These are phyloP conservation scores for Cyanistes caeruleus DNA, from an alignment of 2,113 vertebrate species.

Conservation along the genomic window DNA sequence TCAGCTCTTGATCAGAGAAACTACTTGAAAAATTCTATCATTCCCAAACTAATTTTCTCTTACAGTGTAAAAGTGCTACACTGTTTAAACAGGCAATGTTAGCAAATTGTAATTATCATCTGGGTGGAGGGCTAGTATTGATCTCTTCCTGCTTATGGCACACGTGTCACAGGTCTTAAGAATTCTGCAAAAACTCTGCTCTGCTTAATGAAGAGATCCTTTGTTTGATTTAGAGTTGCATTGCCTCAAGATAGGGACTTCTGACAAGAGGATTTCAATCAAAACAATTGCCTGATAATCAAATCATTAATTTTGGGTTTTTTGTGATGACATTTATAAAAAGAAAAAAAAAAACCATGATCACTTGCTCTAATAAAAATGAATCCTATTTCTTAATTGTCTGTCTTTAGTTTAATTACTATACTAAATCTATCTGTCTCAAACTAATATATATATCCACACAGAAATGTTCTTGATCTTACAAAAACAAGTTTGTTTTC, in stretches of 20 bases:
- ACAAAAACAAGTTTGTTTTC: background rate
- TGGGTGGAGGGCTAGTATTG: fast-evolving
- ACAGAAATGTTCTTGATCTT: background rate
- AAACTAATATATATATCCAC: background rate
- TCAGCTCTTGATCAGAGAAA: background rate
- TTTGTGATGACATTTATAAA: constrained; percentile 29
- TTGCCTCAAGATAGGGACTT: background rate
- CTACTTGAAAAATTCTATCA: background rate
- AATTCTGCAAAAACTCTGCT: background rate
- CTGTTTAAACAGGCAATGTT: background rate
- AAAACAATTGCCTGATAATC: constrained; percentile 41
- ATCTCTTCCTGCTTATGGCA: background rate
- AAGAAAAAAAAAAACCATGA: constrained; percentile 1
- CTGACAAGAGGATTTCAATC: constrained; percentile 12
- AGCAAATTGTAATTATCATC: background rate
- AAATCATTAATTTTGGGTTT: constrained; percentile 42
- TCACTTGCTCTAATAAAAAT: constrained; percentile 53
- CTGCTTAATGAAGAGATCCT: background rate
- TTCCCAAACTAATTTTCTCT: background rate
- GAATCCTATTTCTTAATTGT: constrained; percentile 26
- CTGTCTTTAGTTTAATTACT: background rate
- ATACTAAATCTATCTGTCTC: background rate
- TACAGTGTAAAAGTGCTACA: background rate
- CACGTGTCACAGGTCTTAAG: background rate
- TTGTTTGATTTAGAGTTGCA: background rate